Evolutionary conservation across 2,797 vertebrate species (phyloP).

Genomic region (Sternarchorhynchus goeldii): DNA sequence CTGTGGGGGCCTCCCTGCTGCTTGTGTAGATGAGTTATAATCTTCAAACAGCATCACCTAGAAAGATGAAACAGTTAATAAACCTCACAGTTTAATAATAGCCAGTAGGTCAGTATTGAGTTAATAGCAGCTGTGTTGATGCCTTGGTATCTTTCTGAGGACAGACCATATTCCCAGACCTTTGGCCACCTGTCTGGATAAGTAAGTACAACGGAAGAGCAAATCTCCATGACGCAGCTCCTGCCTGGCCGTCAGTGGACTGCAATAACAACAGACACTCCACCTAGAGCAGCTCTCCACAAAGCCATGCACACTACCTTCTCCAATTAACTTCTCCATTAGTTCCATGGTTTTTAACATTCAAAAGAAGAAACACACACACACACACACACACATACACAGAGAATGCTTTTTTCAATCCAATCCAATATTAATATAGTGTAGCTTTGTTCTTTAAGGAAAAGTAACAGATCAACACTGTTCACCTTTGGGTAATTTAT

Average conservation of each 20-base stretch:
- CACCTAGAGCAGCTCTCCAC: not conserved
- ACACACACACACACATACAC: not conserved
- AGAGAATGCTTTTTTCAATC: no score
- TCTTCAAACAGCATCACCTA: constrained; percentile 3
- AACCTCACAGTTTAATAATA: constrained; percentile 65
- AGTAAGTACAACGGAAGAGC: constrained; percentile 28
- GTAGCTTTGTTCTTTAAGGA: no score
- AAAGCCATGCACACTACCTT: no score
- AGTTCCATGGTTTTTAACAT: no score
- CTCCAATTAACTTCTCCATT: no score
- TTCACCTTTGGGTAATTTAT: no score
- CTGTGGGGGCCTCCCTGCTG: not conserved
- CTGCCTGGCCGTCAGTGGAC: constrained; percentile 7
- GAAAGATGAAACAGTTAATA: constrained; percentile 24
- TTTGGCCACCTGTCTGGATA: constrained; percentile 57
- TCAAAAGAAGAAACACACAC: not conserved
- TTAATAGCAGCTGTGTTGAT: constrained; percentile 51
- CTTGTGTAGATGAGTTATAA: not conserved
- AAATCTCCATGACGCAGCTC: constrained; percentile 36
- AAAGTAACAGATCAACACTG: no score
- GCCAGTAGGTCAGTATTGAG: constrained; percentile 61
- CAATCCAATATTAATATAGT: no score
- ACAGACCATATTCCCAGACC: constrained; percentile 56
- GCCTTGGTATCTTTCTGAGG: constrained; percentile 53
- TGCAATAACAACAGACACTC: not conserved